Conservation (phyloP, 2,888 invertebrate genomes). For the Apomyelois bistriatella region DNA sequence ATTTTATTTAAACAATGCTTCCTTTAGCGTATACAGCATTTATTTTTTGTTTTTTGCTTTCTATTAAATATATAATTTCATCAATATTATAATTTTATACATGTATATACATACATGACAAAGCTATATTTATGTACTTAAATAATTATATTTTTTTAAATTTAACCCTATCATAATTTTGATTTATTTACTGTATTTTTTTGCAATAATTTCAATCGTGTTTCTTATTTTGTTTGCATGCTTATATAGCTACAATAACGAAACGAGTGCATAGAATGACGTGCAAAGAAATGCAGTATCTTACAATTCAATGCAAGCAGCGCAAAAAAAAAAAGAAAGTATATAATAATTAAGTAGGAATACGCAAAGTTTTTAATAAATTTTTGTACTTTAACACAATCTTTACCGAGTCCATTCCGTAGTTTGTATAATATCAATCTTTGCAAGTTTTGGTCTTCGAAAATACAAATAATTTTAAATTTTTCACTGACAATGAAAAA, state of each 20-base stretch:
- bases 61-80: too few species aligned
- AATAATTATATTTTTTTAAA: neutral
- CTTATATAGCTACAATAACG: conserved; percentile 28
- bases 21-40: too few species aligned
- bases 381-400: too few species aligned
- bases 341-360: too few species aligned
- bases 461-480: too few species aligned
- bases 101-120: neutral
- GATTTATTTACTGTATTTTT: conserved; percentile 61
- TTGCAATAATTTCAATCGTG: conserved; percentile 53
- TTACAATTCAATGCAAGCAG: conserved; percentile 9
- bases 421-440: too few species aligned
- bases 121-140: neutral
- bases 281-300: conserved; percentile 73
- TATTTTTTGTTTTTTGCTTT: too few species aligned
- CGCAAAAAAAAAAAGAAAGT: neutral
- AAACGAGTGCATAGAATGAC: conserved; percentile 77
- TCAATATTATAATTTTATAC: neutral
- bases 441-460: too few species aligned
- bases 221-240: conserved; percentile 42
- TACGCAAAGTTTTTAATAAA: neutral
- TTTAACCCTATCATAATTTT: neutral
- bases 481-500: too few species aligned
- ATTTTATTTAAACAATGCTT: too few species aligned
- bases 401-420: too few species aligned